These are phyloP conservation scores for Hephaestus fuliginosus DNA, from an alignment of 2,797 vertebrate species.

Conservation along the genomic window DNA sequence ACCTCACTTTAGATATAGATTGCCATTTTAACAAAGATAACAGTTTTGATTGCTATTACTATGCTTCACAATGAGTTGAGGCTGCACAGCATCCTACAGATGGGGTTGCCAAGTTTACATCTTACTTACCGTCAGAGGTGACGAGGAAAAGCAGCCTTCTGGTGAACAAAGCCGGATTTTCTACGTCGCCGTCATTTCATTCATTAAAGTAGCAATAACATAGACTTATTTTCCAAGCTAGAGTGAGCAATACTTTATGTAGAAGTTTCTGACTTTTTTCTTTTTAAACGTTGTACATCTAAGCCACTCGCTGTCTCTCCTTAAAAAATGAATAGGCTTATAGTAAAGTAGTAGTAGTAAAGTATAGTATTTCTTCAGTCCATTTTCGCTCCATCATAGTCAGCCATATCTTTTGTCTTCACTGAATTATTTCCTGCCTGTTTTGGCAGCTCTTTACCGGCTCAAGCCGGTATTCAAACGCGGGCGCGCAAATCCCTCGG, in stretches of 20 bases:
- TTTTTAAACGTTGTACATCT: background rate
- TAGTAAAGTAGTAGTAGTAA: background rate
- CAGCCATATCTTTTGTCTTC: conserved; percentile 7
- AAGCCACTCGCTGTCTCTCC: background rate
- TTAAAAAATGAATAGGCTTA: background rate
- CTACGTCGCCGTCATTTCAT: background rate
- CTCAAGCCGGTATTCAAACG: conserved; percentile 81
- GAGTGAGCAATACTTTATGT: background rate
- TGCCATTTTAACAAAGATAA: background rate
- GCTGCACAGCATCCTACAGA: conserved; percentile 7
- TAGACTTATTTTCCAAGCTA: background rate
- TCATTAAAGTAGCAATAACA: background rate
- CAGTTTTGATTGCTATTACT: background rate
- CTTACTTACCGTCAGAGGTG: conserved; percentile 44
- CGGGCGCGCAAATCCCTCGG: conserved; percentile 41
- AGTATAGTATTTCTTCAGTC: background rate
- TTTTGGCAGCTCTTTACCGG: conserved; percentile 76
- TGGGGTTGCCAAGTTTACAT: background rate
- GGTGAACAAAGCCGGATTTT: background rate
- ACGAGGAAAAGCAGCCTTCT: background rate
- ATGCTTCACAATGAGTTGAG: background rate
- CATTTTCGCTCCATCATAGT: background rate
- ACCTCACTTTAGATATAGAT: too few species aligned
- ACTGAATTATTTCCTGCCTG: conserved; percentile 24
- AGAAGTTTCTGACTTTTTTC: background rate